Base-by-base conservation (phyloP, 2,888 invertebrate species). In the Erpobdella octoculata region DNA sequence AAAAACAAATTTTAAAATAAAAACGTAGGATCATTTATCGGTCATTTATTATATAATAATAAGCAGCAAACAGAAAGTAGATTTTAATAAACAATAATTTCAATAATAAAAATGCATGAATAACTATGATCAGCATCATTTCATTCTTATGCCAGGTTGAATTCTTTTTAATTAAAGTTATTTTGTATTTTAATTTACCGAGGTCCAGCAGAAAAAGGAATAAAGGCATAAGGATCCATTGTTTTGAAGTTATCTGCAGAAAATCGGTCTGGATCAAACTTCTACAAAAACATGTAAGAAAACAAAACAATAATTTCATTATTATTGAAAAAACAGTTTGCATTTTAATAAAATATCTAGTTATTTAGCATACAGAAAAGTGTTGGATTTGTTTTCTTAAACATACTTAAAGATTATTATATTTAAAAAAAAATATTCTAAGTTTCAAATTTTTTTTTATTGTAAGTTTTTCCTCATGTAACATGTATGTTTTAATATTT, bases 141-240 rank as follows among this genome's bases (percentile, higher is more conserved):
- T 41, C 41, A 53, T 53, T 53, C 28, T 8, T 25, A 21, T 53
- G 21, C 5, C 18, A n/a, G 18, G 18, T 46, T 46, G 46, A 46
- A 21, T 46, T 46, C 46, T 5, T 3, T 18, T 18, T 21, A 46
- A 5, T 21, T 46, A 5, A 53, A 53, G 21, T 12, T 25, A 12
- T 15, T 3, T 6, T 41, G 31, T 28, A 65, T 37, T 15, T 15
- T 28, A 18, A 4, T 41, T 31, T 74, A 79, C 78, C 79, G 77
- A 33, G 80, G 78, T 25, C 81, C 80, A 12, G 80, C 80, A 21
- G 79, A 78, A 67, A 80, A 80, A 3, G 80, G 80, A 6, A 80
- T 73, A 72, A 76, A 79, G 12, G 75, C 75, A 73, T 74, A 79
- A n/a, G 76, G 73, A 66, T 80, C 78, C 68, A 75, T 75, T 35